These are phyloP conservation scores for Discoglossus pictus DNA, from an alignment of 2,797 vertebrate species.

Conservation along the genomic window DNA sequence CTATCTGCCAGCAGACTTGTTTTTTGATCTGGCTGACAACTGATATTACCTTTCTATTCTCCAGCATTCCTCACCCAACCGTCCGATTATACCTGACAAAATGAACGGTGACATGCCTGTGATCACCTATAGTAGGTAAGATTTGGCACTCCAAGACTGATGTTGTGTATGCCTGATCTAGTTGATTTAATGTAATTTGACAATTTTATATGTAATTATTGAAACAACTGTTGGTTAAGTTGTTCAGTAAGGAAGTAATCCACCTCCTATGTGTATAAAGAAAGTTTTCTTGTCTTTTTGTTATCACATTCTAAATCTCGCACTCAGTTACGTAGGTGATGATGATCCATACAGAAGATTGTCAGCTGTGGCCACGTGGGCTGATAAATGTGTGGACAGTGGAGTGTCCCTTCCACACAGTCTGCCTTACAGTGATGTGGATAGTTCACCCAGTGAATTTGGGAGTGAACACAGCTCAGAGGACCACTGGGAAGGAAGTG, in stretches of 20 bases:
- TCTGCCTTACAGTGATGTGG: slow-evolving; percentile 44
- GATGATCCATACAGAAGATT: slow-evolving; percentile 44
- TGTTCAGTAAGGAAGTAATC: no score
- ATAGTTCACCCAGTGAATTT: slow-evolving; percentile 59
- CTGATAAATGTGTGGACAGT: slow-evolving; percentile 73
- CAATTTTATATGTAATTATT: no score
- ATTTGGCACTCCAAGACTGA: no score
- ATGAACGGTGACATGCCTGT: slow-evolving; percentile 63
- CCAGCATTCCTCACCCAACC: slow-evolving; percentile 62
- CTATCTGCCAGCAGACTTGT: no score
- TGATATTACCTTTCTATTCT: neutral
- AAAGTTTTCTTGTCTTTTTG: neutral
- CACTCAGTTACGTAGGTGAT: slow-evolving; percentile 54
- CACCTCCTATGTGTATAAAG: fast-evolving
- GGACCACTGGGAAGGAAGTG: slow-evolving; percentile 68
- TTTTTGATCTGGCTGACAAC: neutral
- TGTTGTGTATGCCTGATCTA: fast-evolving
- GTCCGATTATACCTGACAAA: slow-evolving; percentile 57
- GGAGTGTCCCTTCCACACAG: slow-evolving; percentile 65
- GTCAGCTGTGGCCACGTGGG: slow-evolving; percentile 67
- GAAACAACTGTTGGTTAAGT: no score
- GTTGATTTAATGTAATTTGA: no score
- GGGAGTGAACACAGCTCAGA: slow-evolving; percentile 69
- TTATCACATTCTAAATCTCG: neutral
- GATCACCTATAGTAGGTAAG: slow-evolving; percentile 60